Evolutionary conservation across 2,113 vertebrate genomes (phyloP).

Genomic region (Lichenostomus cassidix): DNA sequence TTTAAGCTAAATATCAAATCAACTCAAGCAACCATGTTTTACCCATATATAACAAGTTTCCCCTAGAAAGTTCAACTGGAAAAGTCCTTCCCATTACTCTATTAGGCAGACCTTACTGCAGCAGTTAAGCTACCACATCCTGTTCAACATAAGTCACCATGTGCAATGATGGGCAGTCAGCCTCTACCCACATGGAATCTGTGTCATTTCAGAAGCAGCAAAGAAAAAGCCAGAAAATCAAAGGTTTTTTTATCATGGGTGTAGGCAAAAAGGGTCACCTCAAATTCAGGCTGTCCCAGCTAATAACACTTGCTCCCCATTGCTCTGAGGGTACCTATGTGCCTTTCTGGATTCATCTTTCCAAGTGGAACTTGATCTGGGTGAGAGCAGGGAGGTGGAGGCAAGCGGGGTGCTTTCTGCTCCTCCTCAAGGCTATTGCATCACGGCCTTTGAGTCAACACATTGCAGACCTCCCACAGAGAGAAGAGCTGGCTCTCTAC

Average conservation of each 20-base stretch:
- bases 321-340: neutral
- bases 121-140: rapidly evolving
- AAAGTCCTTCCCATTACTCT: neutral
- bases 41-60: neutral
- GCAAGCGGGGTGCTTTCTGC: neutral
- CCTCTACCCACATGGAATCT: rapidly evolving
- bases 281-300: neutral
- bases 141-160: neutral
- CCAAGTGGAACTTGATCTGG: neutral
- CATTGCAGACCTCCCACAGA: slow-evolving; percentile 45
- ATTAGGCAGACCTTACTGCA: neutral
- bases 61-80: neutral
- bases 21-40: neutral
- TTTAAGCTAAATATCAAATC: neutral
- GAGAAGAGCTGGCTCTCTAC: neutral
- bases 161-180: neutral
- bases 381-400: neutral
- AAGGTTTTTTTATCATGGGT: neutral
- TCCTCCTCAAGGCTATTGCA: slow-evolving; percentile 18
- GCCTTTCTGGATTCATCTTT: neutral
- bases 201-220: neutral
- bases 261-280: neutral
- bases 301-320: neutral
- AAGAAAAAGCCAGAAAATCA: neutral
- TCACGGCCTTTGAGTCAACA: neutral